Conservation (phyloP, 2,888 invertebrate genomes). For the Chloromyia formosa region DNA sequence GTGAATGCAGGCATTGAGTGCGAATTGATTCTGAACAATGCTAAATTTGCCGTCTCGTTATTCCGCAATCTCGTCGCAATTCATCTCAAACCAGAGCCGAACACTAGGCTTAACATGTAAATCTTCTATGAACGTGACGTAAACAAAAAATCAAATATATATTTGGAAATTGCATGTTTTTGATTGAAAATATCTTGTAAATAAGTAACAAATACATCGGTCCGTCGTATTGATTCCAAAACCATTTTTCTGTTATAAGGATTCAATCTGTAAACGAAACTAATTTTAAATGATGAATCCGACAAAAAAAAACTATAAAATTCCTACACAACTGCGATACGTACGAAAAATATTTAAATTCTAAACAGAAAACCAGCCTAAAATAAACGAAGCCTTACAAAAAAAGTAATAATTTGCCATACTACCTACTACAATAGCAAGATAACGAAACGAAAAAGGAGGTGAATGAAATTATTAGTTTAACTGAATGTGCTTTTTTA, state of each 20-base stretch:
- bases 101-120: neutral
- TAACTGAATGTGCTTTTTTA: neutral
- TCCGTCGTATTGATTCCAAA: constrained; percentile 42
- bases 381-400: neutral
- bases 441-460: constrained; percentile 17
- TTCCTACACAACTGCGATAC: neutral
- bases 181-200: constrained; percentile 28
- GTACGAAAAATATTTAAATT: neutral
- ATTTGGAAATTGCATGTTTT: constrained; percentile 32
- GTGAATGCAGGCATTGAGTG: too few species aligned
- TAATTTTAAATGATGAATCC: neutral
- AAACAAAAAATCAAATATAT: constrained; percentile 31
- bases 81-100: too few species aligned
- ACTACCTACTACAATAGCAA: constrained; percentile 14
- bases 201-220: constrained; percentile 41
- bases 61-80: too few species aligned
- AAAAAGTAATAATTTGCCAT: neutral
- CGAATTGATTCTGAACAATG: too few species aligned
- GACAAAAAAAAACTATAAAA: constrained; percentile 11
- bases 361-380: neutral
- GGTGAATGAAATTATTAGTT: constrained; percentile 19
- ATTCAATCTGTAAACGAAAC: constrained; percentile 46
- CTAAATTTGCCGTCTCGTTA: too few species aligned
- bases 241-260: constrained; percentile 44
- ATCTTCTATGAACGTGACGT: constrained; percentile 30